Percentiles rank a stretch among this genome's conserved stretches.
Conservation (phyloP, 2,888 invertebrate species). For the Andrena bucephala region DNA sequence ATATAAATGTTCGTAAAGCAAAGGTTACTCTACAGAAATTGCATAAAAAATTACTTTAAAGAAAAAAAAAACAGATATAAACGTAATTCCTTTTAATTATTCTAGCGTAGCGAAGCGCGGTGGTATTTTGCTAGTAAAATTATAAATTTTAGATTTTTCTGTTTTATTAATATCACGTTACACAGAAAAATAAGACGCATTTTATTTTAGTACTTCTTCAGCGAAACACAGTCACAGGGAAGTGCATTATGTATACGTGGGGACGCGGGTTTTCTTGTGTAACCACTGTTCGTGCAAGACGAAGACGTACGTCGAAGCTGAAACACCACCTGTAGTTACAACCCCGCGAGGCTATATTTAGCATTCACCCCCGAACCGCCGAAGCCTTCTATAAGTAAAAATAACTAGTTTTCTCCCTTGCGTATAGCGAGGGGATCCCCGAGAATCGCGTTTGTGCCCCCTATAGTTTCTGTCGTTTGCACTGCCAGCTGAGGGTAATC, state of each 20-base stretch:
- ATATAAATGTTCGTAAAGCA: too few relatives aligned
- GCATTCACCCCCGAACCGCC: slow-evolving; percentile 47
- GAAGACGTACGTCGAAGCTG: slow-evolving; percentile 24
- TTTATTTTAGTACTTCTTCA: not conserved
- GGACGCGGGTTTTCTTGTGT: not conserved
- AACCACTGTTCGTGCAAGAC: not conserved
- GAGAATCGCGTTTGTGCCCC: slow-evolving; percentile 19
- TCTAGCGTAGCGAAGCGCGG: too few relatives aligned
- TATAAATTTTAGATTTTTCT: too few relatives aligned
- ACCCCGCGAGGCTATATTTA: slow-evolving; percentile 59
- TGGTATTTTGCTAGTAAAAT: too few relatives aligned
- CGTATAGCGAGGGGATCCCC: slow-evolving; percentile 16
- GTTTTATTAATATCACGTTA: too few relatives aligned
- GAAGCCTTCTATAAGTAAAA: slow-evolving; percentile 65
- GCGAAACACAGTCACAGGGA: too few relatives aligned
- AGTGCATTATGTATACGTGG: not conserved
- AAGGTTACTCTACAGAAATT: too few relatives aligned
- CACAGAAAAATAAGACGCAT: not conserved
- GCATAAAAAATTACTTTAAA: too few relatives aligned
- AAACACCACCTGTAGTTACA: slow-evolving; percentile 71
- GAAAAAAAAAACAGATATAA: too few relatives aligned
- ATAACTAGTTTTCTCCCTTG: slow-evolving; percentile 45
- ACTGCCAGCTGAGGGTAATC: slow-evolving; percentile 12
- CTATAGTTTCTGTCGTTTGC: slow-evolving; percentile 30
- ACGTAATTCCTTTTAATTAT: too few relatives aligned